Conservation (phyloP, 2,888 invertebrate genomes). For the Fissipunctia ypsillon region DNA sequence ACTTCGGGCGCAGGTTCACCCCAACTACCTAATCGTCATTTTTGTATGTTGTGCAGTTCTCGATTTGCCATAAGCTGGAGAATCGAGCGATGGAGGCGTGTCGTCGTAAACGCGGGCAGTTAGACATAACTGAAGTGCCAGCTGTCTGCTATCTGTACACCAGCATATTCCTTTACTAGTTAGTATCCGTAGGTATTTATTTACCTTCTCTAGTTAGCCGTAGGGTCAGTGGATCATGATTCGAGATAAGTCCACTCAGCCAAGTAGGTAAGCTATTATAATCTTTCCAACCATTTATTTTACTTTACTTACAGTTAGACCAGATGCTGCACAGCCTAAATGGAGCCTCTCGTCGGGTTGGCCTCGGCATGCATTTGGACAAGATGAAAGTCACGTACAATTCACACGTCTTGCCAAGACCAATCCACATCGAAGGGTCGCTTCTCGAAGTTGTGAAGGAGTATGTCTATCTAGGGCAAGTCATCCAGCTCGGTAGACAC, state of each 20-base stretch:
- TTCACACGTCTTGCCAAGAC: too few relatives aligned
- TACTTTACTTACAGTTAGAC: too few relatives aligned
- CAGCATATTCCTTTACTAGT: slow-evolving; percentile 81
- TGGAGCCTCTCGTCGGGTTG: too few relatives aligned
- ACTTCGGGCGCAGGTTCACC: background rate
- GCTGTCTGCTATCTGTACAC: slow-evolving; percentile 80
- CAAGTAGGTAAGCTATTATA: background rate
- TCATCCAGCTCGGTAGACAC: too few relatives aligned
- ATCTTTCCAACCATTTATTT: too few relatives aligned
- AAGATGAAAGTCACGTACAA: too few relatives aligned
- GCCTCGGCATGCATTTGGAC: too few relatives aligned
- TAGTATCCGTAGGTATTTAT: slow-evolving; percentile 62
- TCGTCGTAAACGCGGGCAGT: slow-evolving; percentile 75
- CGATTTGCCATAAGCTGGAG: slow-evolving; percentile 75
- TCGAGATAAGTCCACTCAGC: background rate
- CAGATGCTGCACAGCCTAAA: too few relatives aligned
- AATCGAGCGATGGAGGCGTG: slow-evolving; percentile 76
- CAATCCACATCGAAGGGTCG: too few relatives aligned
- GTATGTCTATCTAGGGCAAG: too few relatives aligned
- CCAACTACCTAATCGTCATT: background rate
- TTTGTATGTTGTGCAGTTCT: slow-evolving; percentile 69
- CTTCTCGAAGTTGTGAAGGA: too few relatives aligned
- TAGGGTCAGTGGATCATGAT: too few relatives aligned
- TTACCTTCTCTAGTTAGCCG: background rate
- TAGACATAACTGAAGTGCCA: slow-evolving; percentile 80